Conservation (phyloP, 2,888 invertebrate species). For the Poecilobothrus nobilitatus region DNA sequence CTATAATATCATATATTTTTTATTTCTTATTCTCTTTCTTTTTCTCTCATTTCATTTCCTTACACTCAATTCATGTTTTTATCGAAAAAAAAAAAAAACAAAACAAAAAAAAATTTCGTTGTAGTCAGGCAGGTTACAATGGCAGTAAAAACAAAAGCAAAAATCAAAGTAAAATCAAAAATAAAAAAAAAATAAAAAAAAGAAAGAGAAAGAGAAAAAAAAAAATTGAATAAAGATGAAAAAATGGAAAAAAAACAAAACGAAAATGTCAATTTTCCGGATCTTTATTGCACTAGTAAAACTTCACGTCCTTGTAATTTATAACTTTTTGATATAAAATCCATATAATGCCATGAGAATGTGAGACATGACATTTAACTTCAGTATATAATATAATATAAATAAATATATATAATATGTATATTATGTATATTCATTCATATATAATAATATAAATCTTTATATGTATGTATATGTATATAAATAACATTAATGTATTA, state of each 20-base stretch:
- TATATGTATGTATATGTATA: no score
- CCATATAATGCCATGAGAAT: not conserved
- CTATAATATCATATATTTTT: no score
- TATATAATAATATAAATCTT: not conserved
- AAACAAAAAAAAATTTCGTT: no score
- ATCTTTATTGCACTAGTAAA: constrained; percentile 10
- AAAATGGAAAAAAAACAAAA: not conserved
- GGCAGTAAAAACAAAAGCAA: no score
- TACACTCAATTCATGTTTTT: no score
- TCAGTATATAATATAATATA: not conserved
- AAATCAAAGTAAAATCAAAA: no score
- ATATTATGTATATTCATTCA: not conserved
- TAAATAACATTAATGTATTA: no score
- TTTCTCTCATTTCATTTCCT: no score
- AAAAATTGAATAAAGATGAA: not conserved
- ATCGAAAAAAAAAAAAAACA: no score
- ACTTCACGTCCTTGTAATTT: constrained; percentile 2
- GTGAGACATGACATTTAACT: constrained; percentile 1
- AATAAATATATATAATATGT: not conserved
- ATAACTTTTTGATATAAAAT: constrained; percentile 7
- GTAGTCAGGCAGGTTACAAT: no score
- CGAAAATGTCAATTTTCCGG: constrained; percentile 1
- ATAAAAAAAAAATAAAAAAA: no score
- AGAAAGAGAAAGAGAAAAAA: not conserved
- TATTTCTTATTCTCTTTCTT: no score